Base-by-base conservation (phyloP, 2,797 vertebrate genomes). In the Crenuchus spilurus region DNA sequence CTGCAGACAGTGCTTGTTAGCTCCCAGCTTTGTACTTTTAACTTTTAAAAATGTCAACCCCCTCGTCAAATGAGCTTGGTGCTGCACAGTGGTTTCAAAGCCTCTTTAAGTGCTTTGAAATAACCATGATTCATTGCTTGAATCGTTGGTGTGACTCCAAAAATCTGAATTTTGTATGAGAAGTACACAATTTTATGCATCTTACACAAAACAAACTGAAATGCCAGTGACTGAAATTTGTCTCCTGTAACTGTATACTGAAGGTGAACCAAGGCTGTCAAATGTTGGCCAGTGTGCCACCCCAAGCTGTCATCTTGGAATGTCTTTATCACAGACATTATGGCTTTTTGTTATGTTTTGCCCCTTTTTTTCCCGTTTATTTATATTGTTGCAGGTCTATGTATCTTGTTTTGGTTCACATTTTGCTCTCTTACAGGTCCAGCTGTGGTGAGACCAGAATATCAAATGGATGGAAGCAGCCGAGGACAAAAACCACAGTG, bases 401-500 rank as follows among this genome's bases (percentile, higher is more conserved):
- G 31, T 39, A 1, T 30, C 28, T 39, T 18, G 22, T 3, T 82
- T 7, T 76, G 13, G 61, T 52, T 77, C 57, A 75, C 28, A 26
- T 5, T 28, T 37, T 46, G 71, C 30, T 66, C 54, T 52, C 6
- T 77, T 72, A 13, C 74, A 94, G 93, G 91, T 83, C 42, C 91
- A 58, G 81, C 88, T 73, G 85, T 83, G 52, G 86, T 82, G 66
- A 92, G 92, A 82, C 91, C 90, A 60, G 87, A 94, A 68, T 82
- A 84, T 77, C 91, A 88, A 48, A 84, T 82, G 2, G 30, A 80
- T 0, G 60, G 82, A 22, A 84, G 89, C 18, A 67, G 88, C 63
- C 51, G 87, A 0, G 87, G 84, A 0, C 55, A 84, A 74, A 92
- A 92, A 42, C 89, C 94, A 16, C 95, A 92, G 31, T 93, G 94